phyloP scores from a whole-genome alignment of 2,888 invertebrate genomes.

The Ennomos fuscantarius region DNA sequence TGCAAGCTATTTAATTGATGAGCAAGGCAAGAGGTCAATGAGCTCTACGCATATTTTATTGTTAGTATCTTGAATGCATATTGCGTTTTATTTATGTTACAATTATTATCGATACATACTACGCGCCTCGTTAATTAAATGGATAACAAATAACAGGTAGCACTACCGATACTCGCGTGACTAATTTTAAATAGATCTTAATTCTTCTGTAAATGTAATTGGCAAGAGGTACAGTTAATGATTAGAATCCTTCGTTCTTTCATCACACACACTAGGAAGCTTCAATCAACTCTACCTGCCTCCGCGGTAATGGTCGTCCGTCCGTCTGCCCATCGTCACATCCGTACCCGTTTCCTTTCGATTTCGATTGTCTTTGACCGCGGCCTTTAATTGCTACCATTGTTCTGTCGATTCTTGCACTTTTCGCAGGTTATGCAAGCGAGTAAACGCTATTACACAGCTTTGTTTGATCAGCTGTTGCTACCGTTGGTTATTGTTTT shows the following conservation, averaged over 20 bases:
- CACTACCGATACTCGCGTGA: background rate
- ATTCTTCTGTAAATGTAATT: too few species aligned
- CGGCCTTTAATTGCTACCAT: constrained; percentile 70
- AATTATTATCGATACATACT: too few species aligned
- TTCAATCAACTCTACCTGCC: constrained; percentile 47
- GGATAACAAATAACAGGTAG: background rate
- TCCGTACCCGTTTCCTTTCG: constrained; percentile 76
- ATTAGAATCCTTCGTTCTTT: constrained; percentile 17
- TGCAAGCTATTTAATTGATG: constrained; percentile 1
- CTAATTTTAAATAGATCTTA: too few species aligned
- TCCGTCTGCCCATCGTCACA: constrained; percentile 60
- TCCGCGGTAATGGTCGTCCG: constrained; percentile 20
- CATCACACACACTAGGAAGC: constrained; percentile 46
- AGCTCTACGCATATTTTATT: constrained; percentile 1
- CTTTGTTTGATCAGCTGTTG: constrained; percentile 28
- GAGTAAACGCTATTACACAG: constrained; percentile 22
- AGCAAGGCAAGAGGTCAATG: constrained; percentile 9
- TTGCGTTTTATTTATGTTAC: too few species aligned
- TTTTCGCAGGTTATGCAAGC: constrained; percentile 47
- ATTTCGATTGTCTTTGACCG: constrained; percentile 82
- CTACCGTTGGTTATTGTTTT: constrained; percentile 20
- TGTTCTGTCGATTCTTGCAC: constrained; percentile 48
- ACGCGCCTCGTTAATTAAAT: too few species aligned
- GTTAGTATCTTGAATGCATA: constrained; percentile 1
- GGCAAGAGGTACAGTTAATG: too few species aligned